Evolutionary conservation across 1,140 invertebrate genomes (phyloP).

Genomic region (Drosophila azteca): DNA sequence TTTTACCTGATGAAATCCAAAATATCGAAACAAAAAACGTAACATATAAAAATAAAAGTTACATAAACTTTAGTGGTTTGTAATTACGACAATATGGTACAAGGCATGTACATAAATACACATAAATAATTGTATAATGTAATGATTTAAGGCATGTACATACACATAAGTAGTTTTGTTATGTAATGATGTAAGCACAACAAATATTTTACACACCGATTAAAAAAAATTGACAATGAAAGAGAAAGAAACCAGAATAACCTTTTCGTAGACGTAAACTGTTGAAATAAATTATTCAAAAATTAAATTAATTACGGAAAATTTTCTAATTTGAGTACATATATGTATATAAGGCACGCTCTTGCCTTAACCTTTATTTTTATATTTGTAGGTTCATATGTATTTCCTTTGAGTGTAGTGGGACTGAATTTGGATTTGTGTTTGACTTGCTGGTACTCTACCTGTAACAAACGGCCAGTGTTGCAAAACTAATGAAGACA

Average conservation of each 20-base stretch:
- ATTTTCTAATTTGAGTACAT: constrained; percentile 11
- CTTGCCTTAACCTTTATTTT: too few species aligned
- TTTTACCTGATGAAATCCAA: constrained; percentile 12
- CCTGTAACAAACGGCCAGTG: constrained; percentile 98
- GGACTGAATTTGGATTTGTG: constrained; percentile 14
- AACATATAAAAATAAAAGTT: neutral
- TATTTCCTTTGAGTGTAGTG: too few species aligned
- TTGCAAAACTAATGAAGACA: constrained; percentile 97
- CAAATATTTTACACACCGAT: constrained; percentile 52
- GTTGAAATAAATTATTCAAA: too few species aligned
- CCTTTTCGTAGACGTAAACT: too few species aligned
- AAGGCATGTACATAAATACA: constrained; percentile 38
- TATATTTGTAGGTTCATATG: too few species aligned
- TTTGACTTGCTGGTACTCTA: constrained; percentile 86
- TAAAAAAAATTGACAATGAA: constrained; percentile 31
- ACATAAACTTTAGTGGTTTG: constrained; percentile 15
- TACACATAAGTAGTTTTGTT: constrained; percentile 11
- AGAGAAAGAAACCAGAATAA: constrained; percentile 20
- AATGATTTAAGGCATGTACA: constrained; percentile 1
- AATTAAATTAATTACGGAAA: constrained; percentile 11
- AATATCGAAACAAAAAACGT: neutral
- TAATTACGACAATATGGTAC: constrained; percentile 51
- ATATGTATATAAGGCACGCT: neutral
- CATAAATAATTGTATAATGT: too few species aligned
- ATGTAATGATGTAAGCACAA: constrained; percentile 38